A percentile compares a stretch with the other conserved stretches of the same genome.
These are phyloP conservation scores for Labroides dimidiatus DNA, from an alignment of 2,797 vertebrate genomes.

Conservation along the genomic window DNA sequence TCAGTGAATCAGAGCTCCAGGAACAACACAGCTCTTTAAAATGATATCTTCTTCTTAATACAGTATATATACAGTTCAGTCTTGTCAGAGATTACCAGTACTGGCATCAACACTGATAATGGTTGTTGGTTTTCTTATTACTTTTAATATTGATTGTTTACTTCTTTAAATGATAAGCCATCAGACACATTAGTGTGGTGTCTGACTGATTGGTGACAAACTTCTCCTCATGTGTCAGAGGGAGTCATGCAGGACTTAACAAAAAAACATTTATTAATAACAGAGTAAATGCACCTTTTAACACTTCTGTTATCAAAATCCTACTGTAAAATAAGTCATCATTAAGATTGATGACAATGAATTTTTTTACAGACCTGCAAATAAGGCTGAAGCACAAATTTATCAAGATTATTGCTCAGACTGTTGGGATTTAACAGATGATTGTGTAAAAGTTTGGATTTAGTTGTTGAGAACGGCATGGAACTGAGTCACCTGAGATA, in stretches of 20 bases:
- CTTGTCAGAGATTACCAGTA: no score
- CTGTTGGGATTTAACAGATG: not conserved
- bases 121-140: not conserved
- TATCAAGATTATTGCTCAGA: no score
- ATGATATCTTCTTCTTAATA: not conserved
- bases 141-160: not conserved
- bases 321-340: no score
- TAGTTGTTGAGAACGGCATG: slow-evolving; percentile 4
- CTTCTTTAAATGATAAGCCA: not conserved
- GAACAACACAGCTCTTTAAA: slow-evolving; percentile 6
- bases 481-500: slow-evolving; percentile 29
- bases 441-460: not conserved
- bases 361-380: no score
- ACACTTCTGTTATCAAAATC: no score
- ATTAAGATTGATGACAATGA: no score
- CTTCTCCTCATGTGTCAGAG: slow-evolving; percentile 2
- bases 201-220: not conserved
- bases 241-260: slow-evolving; percentile 4
- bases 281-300: no score
- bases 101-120: not conserved
- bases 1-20: slow-evolving; percentile 26
- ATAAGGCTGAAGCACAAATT: no score
- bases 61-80: not conserved
- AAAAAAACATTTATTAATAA: not conserved
- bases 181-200: not conserved